These are phyloP conservation scores for Phocoena sinus DNA, from an alignment of 2,113 vertebrate species.

Conservation along the genomic window DNA sequence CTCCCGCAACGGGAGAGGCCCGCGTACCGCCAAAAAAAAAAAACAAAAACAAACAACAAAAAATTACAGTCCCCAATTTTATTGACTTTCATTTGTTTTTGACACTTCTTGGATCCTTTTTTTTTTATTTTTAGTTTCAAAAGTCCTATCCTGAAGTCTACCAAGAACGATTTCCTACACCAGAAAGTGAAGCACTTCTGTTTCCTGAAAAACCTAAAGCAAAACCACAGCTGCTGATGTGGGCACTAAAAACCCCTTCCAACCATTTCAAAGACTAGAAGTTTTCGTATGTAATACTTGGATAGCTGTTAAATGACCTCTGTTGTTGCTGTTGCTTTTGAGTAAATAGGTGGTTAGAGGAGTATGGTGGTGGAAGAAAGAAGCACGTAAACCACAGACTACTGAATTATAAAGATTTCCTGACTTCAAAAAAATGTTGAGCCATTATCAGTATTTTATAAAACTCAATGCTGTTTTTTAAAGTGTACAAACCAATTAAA, in stretches of 20 bases:
- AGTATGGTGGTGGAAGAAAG: not conserved
- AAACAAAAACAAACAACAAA: too few relatives aligned
- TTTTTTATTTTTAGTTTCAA: slow-evolving; percentile 84
- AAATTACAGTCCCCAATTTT: slow-evolving; percentile 34
- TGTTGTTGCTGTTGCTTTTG: not conserved
- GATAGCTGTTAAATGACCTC: not conserved
- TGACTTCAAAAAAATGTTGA: slow-evolving; percentile 39
- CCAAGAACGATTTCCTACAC: slow-evolving; percentile 85
- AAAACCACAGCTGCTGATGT: slow-evolving; percentile 82
- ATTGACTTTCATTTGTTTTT: not conserved
- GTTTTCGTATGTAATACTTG: slow-evolving; percentile 84
- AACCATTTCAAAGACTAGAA: slow-evolving; percentile 91
- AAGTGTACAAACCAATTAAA: slow-evolving; percentile 38
- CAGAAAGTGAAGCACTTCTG: slow-evolving; percentile 83
- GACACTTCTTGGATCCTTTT: slow-evolving; percentile 22
- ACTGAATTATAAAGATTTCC: slow-evolving; percentile 26
- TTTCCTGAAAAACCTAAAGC: slow-evolving; percentile 84
- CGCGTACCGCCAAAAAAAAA: too few relatives aligned
- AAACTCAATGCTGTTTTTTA: slow-evolving; percentile 50
- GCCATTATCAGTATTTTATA: slow-evolving; percentile 76
- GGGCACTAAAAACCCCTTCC: slow-evolving; percentile 87
- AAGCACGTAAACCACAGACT: not conserved
- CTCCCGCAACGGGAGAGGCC: too few relatives aligned
- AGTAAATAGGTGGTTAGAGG: not conserved
- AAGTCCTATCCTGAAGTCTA: slow-evolving; percentile 89